Conservation (phyloP, 2,113 vertebrate species). For the Dipodomys spectabilis region DNA sequence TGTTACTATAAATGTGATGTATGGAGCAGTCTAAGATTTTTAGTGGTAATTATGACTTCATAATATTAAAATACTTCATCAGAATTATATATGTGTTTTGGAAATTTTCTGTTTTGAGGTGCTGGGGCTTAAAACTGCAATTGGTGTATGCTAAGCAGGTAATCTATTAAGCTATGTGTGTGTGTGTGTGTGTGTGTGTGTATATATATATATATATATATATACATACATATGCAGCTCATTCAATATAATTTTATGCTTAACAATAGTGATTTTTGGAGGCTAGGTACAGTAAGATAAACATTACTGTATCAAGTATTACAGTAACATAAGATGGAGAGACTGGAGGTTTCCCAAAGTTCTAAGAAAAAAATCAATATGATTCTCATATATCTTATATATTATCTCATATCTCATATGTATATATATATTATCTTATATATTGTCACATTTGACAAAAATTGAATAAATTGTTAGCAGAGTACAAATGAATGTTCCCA, state of each 20-base stretch:
- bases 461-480: background rate
- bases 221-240: no score
- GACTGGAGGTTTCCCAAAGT: slow-evolving; percentile 16
- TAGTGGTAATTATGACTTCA: no score
- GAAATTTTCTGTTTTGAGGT: background rate
- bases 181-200: no score
- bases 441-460: background rate
- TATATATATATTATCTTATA: background rate
- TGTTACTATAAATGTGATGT: no score
- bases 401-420: no score
- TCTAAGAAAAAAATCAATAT: slow-evolving; percentile 52
- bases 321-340: background rate
- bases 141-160: background rate
- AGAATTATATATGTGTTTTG: background rate
- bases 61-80: slow-evolving; percentile 4
- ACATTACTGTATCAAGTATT: background rate
- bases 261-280: background rate
- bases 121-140: background rate
- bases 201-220: no score
- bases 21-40: no score
- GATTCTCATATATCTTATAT: background rate
- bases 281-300: background rate
- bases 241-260: background rate
- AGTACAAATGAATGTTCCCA: background rate
- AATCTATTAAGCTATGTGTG: background rate